Evolutionary conservation across 2,888 invertebrate genomes (phyloP).

Genomic region (Brenthis hecate): DNA sequence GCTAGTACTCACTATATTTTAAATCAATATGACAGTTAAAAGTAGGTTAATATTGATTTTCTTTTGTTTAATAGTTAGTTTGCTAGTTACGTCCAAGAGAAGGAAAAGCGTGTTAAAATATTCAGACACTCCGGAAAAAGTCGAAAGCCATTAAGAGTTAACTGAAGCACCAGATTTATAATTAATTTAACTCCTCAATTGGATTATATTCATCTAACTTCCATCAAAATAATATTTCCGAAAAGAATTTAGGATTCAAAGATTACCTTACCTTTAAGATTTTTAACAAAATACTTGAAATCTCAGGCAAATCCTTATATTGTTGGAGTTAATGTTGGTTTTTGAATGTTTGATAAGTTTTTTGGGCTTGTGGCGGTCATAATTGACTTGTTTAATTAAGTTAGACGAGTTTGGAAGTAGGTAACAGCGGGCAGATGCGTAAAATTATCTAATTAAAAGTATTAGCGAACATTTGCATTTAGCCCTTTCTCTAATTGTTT

Average conservation of each 20-base stretch:
- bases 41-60: no score
- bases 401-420: conserved; percentile 43
- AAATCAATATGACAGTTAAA: no score
- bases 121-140: not conserved
- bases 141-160: not conserved
- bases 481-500: conserved; percentile 35
- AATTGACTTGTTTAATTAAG: conserved; percentile 42
- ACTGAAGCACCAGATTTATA: conserved; percentile 9
- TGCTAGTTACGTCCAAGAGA: no score
- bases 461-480: conserved; percentile 47
- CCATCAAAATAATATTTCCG: conserved; percentile 37
- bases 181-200: conserved; percentile 28
- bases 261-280: conserved; percentile 33
- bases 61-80: no score
- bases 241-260: conserved; percentile 37
- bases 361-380: conserved; percentile 11
- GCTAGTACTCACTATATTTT: no score
- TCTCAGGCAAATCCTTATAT: not conserved
- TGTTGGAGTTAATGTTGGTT: conserved; percentile 4
- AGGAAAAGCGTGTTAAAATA: not conserved
- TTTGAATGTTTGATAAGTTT: not conserved
- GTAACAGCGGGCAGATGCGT: conserved; percentile 47
- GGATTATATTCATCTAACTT: conserved; percentile 47
- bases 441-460: conserved; percentile 50
- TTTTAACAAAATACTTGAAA: conserved; percentile 17